Evolutionary conservation across 2,113 vertebrate genomes (phyloP), one percentile per base, ranked within the genome.

Genomic region (Phalacrocorax pelagicus): DNA sequence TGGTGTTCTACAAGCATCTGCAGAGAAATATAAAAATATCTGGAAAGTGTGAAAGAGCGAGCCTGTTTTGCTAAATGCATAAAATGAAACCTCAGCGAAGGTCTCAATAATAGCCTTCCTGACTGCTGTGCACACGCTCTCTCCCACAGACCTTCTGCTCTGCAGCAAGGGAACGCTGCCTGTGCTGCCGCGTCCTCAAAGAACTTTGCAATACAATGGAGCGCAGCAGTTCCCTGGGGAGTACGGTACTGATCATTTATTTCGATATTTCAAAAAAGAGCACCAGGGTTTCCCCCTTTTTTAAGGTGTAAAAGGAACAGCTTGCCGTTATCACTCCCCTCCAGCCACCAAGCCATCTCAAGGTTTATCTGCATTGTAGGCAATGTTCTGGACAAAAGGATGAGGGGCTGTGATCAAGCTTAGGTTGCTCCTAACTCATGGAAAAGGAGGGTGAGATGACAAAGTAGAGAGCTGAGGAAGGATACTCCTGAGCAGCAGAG

Each of bases 21-120:
- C 91, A 97, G 82, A 89, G 77, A 87, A 97, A 96, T 91, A 93
- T 61, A 98, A 98, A 98, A 98, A 97, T 95, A 97, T 96, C 92
- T 92, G 94, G 91, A 22, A 97, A 95, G 97, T 92, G 96, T 97
- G 97, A 97, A 98, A 95, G 72, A 93, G 88, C 3, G 12, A 97
- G 91, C 84, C 85, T 95, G 96, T 86, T 97, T 94, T 51, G 78
- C 95, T 96, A 96, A 95, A 90, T 22, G 65, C 83, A 96, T 61
- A 66, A 96, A 96, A 96, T 75, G 90, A 95, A 96, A 94, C 92
- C 94, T 92, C 86, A 21, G 94, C 12, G 5, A 88, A 96, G 96
- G 93, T 81, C 86, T 98, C 85, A 63, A 20, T 42, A 90, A 89
- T 30, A 46, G 87, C 73, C 38, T 84, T 87, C 66, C 59, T 55